Percentiles rank a stretch among this genome's conserved stretches.
Evolutionary conservation across 2,797 vertebrate species (phyloP).

Genomic region (Muraenolepis orangiensis): DNA sequence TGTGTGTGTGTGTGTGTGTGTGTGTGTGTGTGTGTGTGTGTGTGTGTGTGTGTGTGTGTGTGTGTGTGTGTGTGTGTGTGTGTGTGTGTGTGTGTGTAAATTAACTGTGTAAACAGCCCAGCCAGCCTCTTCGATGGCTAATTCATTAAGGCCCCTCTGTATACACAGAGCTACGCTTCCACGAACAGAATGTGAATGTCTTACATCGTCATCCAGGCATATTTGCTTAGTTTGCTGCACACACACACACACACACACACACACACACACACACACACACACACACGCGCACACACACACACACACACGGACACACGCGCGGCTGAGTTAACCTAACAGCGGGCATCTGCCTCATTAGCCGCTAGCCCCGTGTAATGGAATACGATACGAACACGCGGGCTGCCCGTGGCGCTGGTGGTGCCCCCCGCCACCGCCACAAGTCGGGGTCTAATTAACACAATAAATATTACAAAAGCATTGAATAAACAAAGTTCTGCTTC

Average conservation of each 20-base stretch:
- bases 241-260: too few species aligned
- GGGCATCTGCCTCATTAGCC: constrained; percentile 12
- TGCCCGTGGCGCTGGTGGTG: too few species aligned
- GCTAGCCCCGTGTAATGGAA: not conserved
- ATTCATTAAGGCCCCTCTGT: constrained; percentile 32
- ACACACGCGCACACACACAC: too few species aligned
- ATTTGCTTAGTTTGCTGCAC: constrained; percentile 32
- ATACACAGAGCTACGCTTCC: not conserved
- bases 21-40: constrained; percentile 45
- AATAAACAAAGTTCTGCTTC: too few species aligned
- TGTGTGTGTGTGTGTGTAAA: constrained; percentile 44
- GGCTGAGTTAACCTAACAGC: constrained; percentile 36
- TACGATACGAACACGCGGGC: constrained; percentile 26
- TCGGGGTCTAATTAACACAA: constrained; percentile 40
- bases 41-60: constrained; percentile 44
- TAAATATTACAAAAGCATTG: not conserved
- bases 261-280: too few species aligned
- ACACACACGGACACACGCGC: too few species aligned
- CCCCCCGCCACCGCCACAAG: constrained; percentile 16
- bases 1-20: constrained; percentile 40
- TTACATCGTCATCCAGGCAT: constrained; percentile 33
- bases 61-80: constrained; percentile 38
- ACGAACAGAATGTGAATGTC: not conserved
- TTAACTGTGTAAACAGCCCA: constrained; percentile 26
- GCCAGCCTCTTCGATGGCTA: not conserved